phyloP scores from a whole-genome alignment of 1,140 invertebrate species.

The Monochamus saltuarius region DNA sequence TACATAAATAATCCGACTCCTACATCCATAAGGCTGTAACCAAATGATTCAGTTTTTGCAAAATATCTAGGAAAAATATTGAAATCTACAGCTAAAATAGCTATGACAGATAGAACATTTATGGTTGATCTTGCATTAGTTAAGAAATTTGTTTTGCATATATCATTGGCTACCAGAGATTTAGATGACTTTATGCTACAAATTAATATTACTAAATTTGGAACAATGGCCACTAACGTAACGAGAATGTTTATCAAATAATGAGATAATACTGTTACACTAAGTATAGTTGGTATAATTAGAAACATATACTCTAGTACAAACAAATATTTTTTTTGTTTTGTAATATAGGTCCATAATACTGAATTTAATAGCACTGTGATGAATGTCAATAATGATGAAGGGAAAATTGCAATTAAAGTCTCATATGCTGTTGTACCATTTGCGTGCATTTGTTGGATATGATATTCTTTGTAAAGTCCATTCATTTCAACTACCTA shows the following conservation, averaged over 20 bases:
- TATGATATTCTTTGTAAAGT: not conserved
- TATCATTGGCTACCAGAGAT: constrained; percentile 37
- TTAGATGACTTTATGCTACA: constrained; percentile 9
- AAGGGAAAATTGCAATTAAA: constrained; percentile 54
- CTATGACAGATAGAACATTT: constrained; percentile 75
- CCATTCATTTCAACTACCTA: constrained; percentile 2
- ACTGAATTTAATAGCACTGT: constrained; percentile 19
- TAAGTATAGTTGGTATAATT: constrained; percentile 34
- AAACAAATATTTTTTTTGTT: constrained; percentile 20
- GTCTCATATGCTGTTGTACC: constrained; percentile 52
- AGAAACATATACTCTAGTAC: constrained; percentile 32
- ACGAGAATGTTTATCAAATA: constrained; percentile 21
- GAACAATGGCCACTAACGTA: not conserved
- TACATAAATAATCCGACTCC: constrained; percentile 90
- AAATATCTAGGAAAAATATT: constrained; percentile 77
- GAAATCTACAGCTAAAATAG: constrained; percentile 94
- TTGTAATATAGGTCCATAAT: constrained; percentile 11
- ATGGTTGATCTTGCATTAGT: constrained; percentile 69
- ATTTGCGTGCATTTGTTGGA: not conserved
- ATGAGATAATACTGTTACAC: constrained; percentile 35
- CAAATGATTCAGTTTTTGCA: constrained; percentile 84
- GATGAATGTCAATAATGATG: constrained; percentile 44
- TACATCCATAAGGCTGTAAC: constrained; percentile 91
- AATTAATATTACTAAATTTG: not conserved
- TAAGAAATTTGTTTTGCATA: constrained; percentile 57